Evolutionary conservation across 2,888 invertebrate genomes (phyloP).

Genomic region (Acleris sparsana): DNA sequence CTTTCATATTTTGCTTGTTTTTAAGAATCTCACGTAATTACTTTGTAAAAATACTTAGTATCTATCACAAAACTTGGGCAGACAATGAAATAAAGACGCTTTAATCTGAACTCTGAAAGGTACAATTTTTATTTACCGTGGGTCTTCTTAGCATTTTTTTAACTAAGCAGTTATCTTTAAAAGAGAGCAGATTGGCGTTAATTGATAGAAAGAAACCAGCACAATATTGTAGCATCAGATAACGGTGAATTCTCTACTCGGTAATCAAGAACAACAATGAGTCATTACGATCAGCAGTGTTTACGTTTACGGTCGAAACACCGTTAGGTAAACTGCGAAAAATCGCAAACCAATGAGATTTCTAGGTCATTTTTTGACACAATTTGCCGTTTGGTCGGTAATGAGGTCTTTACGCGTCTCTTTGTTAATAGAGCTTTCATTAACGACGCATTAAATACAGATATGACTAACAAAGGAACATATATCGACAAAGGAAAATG

Average conservation of each 20-base stretch:
- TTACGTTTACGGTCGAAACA: constrained; percentile 29
- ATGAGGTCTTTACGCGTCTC: constrained; percentile 3
- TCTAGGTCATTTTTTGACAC: constrained; percentile 21
- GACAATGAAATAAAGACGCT: too few species aligned
- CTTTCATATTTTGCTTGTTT: background rate
- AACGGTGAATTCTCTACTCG: constrained; percentile 30
- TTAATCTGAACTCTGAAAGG: too few species aligned
- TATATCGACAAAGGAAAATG: constrained; percentile 5
- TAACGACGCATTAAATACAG: background rate
- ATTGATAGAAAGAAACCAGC: constrained; percentile 23
- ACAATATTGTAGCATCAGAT: constrained; percentile 28
- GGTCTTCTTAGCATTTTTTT: background rate
- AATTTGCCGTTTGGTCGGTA: constrained; percentile 8
- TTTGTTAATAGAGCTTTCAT: background rate
- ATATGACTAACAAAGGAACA: background rate
- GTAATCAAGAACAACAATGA: constrained; percentile 31
- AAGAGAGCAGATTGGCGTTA: constrained; percentile 1
- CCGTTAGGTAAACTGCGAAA: constrained; percentile 32
- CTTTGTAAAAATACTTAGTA: too few species aligned
- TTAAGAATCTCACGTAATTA: background rate
- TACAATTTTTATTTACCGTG: too few species aligned
- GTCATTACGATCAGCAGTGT: constrained; percentile 35
- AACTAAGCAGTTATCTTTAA: background rate
- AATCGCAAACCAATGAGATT: constrained; percentile 25
- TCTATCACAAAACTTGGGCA: too few species aligned